Conservation (phyloP, 2,113 vertebrate genomes). For the Nipponia nippon region DNA sequence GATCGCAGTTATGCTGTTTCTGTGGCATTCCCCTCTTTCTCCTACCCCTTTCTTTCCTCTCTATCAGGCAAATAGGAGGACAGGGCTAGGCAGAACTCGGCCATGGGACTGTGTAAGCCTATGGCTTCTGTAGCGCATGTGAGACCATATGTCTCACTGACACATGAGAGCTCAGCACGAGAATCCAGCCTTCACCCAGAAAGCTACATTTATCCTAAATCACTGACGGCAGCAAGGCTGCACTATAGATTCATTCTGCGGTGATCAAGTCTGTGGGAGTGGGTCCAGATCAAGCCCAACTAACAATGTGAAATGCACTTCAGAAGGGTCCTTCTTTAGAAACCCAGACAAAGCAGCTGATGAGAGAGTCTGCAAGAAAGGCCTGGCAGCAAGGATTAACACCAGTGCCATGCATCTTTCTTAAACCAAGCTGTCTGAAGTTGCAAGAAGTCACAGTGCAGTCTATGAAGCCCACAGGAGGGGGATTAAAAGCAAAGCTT, state of each 20-base stretch:
- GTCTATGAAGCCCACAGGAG: neutral
- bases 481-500: neutral
- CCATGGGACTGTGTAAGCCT: neutral
- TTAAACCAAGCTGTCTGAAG: neutral
- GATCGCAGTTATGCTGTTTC: neutral
- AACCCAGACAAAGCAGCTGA: neutral
- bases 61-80: neutral
- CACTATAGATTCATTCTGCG: neutral
- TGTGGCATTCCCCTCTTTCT: neutral
- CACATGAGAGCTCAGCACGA: fast-evolving
- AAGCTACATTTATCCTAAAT: neutral
- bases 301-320: neutral
- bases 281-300: neutral
- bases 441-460: neutral
- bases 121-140: neutral
- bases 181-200: neutral
- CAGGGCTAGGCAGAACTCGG: neutral
- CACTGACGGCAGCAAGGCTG: neutral
- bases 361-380: neutral
- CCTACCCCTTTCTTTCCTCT: neutral
- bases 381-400: constrained; percentile 34
- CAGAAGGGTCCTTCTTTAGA: neutral
- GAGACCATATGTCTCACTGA: neutral
- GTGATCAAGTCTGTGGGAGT: neutral
- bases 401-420: neutral